Evolutionary conservation across 1,140 invertebrate genomes (phyloP), one percentile per base, ranked within the genome.

Genomic region (Hycleus cichorii): DNA sequence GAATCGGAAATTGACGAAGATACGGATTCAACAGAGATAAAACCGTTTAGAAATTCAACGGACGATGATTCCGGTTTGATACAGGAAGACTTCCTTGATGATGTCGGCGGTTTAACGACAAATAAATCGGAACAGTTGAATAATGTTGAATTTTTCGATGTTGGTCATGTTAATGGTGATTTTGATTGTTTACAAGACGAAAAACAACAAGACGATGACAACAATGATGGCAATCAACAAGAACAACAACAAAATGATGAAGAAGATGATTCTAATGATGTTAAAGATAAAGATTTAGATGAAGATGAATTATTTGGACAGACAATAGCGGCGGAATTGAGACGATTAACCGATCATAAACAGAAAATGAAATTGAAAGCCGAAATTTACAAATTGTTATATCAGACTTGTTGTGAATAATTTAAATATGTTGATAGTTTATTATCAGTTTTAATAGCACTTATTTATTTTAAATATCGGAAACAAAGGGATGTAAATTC

Each of bases 291-390:
- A 43, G 6, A 10, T 43, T 39, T 27, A 38, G 62, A 63, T 44
- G 62, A 63, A 47, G 62, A 63, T 54, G 62, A 63, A 39, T 49
- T 63, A 26, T 63, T 63, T 26, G 62, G 58, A 3, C 55, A 60
- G 47, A 54, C 48, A 10, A 63, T 63, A 26, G 46, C 62, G n/a
- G 58, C 62, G 0, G 62, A 63, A 45, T 53, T 63, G 47, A 57
- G 49, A 48, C 42, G 47, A 40, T 54, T 63, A 11, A 26, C 53
- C 4, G 51, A 54, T 51, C 38, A 45, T 11, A 53, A 45, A 45
- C 60, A 55, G 40, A 63, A 63, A 57, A 63, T 60, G 50, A 57
- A 57, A 44, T 12, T 63, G 11, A 63, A 63, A 49, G 62, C 62
- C 1, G 58, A 60, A 39, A 63, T 63, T 27, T 63, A 60, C 46